Percentiles rank a stretch among this genome's conserved stretches.
Evolutionary conservation across 1,140 invertebrate species (phyloP).

Genomic region (Brachionus koreanus): DNA sequence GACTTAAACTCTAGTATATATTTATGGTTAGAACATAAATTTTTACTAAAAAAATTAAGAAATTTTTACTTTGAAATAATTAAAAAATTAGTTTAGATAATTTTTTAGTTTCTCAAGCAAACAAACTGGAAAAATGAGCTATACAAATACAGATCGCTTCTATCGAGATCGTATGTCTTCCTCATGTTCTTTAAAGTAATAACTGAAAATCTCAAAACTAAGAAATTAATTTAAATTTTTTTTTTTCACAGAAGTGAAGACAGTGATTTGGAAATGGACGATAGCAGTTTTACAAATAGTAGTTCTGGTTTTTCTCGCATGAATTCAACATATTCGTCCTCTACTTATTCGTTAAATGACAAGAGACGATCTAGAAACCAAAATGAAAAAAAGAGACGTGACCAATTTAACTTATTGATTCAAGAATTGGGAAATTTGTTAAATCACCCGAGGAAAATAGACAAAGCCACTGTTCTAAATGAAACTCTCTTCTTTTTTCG

Average conservation of each 20-base stretch:
- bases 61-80: not conserved
- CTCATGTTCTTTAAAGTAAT: conserved; percentile 36
- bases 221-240: not conserved
- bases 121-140: not conserved
- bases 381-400: conserved; percentile 40
- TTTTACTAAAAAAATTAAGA: not conserved
- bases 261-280: conserved; percentile 34
- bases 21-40: not conserved
- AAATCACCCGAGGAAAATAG: conserved; percentile 43
- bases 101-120: not conserved
- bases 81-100: not conserved
- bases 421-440: conserved; percentile 40
- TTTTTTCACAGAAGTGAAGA: conserved; percentile 22
- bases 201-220: not conserved
- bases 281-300: conserved; percentile 36
- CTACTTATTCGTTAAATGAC: conserved; percentile 15
- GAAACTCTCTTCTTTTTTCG: conserved; percentile 40
- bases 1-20: not conserved
- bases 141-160: not conserved
- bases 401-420: conserved; percentile 40
- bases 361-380: conserved; percentile 40
- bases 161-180: conserved; percentile 29
- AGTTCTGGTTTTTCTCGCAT: conserved; percentile 1
- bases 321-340: conserved; percentile 36
- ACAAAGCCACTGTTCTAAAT: conserved; percentile 36